phyloP scores from a whole-genome alignment of 2,888 invertebrate species.

The Caradrina clavipalpis region DNA sequence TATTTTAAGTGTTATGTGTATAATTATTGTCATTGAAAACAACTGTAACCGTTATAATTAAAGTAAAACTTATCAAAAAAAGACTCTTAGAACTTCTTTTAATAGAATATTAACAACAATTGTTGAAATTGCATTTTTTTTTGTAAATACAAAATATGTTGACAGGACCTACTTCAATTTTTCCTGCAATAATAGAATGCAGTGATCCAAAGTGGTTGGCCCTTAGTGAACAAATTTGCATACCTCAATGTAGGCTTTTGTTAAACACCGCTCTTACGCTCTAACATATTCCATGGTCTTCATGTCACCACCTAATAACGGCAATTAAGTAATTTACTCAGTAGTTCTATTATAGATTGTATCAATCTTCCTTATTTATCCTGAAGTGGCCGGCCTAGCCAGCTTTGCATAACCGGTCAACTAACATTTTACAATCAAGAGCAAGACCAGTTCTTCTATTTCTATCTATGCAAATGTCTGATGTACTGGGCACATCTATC shows the following conservation, averaged over 20 bases:
- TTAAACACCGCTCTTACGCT: background rate
- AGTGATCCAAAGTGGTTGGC: background rate
- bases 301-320: background rate
- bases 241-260: slow-evolving; percentile 1
- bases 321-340: slow-evolving; percentile 16
- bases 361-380: slow-evolving; percentile 26
- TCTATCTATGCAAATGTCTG: slow-evolving; percentile 29
- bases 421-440: slow-evolving; percentile 18
- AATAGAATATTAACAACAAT: too few relatives aligned
- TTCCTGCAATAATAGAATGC: background rate
- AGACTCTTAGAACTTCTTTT: too few relatives aligned
- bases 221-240: slow-evolving; percentile 25
- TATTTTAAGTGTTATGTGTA: too few relatives aligned
- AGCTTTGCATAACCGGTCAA: slow-evolving; percentile 40
- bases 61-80: too few relatives aligned
- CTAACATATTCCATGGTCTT: slow-evolving; percentile 7
- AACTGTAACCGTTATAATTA: too few relatives aligned
- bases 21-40: too few relatives aligned
- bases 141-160: too few relatives aligned
- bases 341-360: slow-evolving; percentile 25
- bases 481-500: slow-evolving; percentile 5
- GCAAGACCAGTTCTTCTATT: slow-evolving; percentile 31
- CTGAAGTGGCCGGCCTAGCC: slow-evolving; percentile 3
- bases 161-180: too few relatives aligned
- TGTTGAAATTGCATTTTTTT: too few relatives aligned